Evolutionary conservation across 2,888 invertebrate species (phyloP), one percentile per base, ranked within the genome.

Genomic region (Dynastes hyllus): DNA sequence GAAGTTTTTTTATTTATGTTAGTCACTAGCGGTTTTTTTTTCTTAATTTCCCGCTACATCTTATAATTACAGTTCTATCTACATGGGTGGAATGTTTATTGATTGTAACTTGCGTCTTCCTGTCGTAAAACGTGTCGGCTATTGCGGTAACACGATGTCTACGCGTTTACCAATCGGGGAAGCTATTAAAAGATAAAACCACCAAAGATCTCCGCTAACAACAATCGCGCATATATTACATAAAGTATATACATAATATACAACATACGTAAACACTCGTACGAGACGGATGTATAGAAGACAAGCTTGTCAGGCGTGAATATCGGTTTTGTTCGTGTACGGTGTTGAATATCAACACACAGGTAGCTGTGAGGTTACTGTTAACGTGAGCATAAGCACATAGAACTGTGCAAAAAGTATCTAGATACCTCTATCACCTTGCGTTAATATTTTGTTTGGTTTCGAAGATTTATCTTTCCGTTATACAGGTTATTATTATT

Each of bases 201-300:
- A 53, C n/a, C 53, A 29, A 53, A 27, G 11, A 70, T 53, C 55
- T 70, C 53, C 55, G 5, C 22, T 22, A 51, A 70, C 55, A 70
- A 70, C 70, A 70, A 55, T 70, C 70, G 55, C 32, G 70, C 70
- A 70, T 70, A 70, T 53, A 70, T 67, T 67, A 67, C 55, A 55
- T 32, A 32, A 55, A 53, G 29, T 55, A 50, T 70, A 22, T 22
- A 22, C 22, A 32, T 66, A 32, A 37, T 55, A 32, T n/a, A 16
- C 70, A 70, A 11, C 37, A 32, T 70, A 70, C 55, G 22, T 53
- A 51, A 51, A 53, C 37, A 40, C 22, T 13, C 40, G 16, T 66
- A 45, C 58, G n/a, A 32, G 37, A 53, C 70, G 32, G 29, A 55
- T 29, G 55, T 55, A 55, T 5, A 55, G 11, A 70, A 27, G 53